Evolutionary conservation across 2,888 invertebrate genomes (phyloP).

Genomic region (Apoda limacodes): DNA sequence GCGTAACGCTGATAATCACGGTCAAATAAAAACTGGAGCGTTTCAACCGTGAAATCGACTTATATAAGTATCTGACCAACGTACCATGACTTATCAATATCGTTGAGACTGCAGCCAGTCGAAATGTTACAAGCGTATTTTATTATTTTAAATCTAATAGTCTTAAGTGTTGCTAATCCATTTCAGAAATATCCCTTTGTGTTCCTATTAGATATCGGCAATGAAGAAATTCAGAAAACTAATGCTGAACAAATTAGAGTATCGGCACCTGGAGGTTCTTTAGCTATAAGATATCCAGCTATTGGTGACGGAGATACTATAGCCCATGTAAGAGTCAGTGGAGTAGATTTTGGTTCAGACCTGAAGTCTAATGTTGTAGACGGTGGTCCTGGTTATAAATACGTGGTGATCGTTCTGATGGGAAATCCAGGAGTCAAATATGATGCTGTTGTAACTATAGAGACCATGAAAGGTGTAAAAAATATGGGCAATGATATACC

Average conservation of each 20-base stretch:
- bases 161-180: conserved; percentile 35
- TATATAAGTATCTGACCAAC: conserved; percentile 54
- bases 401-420: conserved; percentile 48
- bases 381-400: conserved; percentile 58
- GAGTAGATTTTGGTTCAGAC: conserved; percentile 55
- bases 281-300: conserved; percentile 54
- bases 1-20: conserved; percentile 38
- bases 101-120: conserved; percentile 24
- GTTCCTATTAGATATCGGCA: conserved; percentile 54
- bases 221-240: conserved; percentile 54
- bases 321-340: conserved; percentile 52
- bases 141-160: conserved; percentile 27
- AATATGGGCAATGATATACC: conserved; percentile 10
- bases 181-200: conserved; percentile 56
- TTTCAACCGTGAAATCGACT: conserved; percentile 47
- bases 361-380: conserved; percentile 53
- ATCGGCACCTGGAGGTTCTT: conserved; percentile 50
- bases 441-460: conserved; percentile 49
- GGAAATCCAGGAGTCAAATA: conserved; percentile 46
- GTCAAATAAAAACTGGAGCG: conserved; percentile 44
- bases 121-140: conserved; percentile 40
- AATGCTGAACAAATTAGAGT: conserved; percentile 52
- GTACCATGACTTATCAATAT: conserved; percentile 44
- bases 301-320: conserved; percentile 44
- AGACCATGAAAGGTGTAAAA: conserved; percentile 32